Evolutionary conservation across 2,113 vertebrate species (phyloP).

Genomic region (Pogonocichla stellata): DNA sequence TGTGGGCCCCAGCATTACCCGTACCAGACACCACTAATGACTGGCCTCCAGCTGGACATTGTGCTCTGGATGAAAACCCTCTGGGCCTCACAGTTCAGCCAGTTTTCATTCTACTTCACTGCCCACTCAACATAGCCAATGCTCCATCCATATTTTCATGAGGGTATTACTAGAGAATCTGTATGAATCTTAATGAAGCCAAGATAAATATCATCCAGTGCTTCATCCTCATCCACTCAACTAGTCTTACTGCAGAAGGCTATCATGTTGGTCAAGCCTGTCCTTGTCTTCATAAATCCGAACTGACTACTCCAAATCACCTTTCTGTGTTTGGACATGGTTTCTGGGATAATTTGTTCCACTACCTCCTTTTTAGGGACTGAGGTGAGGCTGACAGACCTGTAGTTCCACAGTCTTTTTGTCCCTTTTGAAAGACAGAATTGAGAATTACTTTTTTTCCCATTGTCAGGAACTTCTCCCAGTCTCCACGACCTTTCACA

Average conservation of each 20-base stretch:
- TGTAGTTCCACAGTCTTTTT: neutral
- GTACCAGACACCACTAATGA: neutral
- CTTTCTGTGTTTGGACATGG: neutral
- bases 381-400: neutral
- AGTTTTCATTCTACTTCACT: neutral
- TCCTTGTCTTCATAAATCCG: neutral
- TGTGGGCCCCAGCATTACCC: neutral
- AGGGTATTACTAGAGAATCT: neutral
- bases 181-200: neutral
- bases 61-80: neutral
- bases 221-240: neutral
- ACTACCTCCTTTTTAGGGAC: neutral
- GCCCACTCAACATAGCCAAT: neutral
- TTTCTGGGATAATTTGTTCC: neutral
- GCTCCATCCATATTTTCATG: neutral
- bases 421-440: neutral
- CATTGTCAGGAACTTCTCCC: neutral
- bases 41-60: neutral
- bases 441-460: neutral
- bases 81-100: neutral
- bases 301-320: neutral
- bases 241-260: neutral
- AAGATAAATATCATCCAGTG: neutral
- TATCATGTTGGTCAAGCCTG: neutral
- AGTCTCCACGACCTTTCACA: neutral